These are phyloP conservation scores for Allolobophora icterica DNA, from an alignment of 2,888 invertebrate species.

Conservation along the genomic window DNA sequence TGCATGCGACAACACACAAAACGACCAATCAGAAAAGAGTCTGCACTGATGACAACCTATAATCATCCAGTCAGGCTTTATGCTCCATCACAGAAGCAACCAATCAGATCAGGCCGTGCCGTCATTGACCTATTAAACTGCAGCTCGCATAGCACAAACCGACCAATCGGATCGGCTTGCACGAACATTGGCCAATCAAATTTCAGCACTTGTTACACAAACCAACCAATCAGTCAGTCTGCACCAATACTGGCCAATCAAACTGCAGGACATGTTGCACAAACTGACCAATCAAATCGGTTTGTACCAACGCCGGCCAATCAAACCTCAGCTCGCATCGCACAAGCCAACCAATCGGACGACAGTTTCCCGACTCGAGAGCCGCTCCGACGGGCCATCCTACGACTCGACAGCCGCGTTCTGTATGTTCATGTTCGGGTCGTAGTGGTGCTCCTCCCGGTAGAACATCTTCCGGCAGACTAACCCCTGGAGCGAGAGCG, in stretches of 20 bases:
- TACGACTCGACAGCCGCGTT: not conserved
- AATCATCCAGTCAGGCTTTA: too few species aligned
- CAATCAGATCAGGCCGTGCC: not conserved
- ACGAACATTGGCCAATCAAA: too few species aligned
- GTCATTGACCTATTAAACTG: not conserved
- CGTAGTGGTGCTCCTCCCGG: conserved; percentile 35
- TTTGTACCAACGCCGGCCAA: too few species aligned
- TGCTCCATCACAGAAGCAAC: not conserved
- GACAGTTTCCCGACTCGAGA: not conserved
- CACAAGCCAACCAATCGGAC: too few species aligned
- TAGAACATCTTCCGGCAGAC: conserved; percentile 61
- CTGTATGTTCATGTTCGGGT: conserved; percentile 23
- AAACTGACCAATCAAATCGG: not conserved
- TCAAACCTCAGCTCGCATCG: too few species aligned
- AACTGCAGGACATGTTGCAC: not conserved
- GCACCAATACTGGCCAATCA: not conserved
- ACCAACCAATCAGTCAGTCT: not conserved
- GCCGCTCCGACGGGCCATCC: not conserved
- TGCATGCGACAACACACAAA: not conserved
- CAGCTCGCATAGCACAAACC: not conserved
- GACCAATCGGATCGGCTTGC: not conserved
- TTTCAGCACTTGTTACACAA: too few species aligned
- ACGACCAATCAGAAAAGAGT: not conserved
- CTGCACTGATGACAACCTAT: not conserved
- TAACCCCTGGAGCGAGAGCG: conserved; percentile 59